phyloP scores from a whole-genome alignment of 2,888 invertebrate species.

The Pimpla rufipes region DNA sequence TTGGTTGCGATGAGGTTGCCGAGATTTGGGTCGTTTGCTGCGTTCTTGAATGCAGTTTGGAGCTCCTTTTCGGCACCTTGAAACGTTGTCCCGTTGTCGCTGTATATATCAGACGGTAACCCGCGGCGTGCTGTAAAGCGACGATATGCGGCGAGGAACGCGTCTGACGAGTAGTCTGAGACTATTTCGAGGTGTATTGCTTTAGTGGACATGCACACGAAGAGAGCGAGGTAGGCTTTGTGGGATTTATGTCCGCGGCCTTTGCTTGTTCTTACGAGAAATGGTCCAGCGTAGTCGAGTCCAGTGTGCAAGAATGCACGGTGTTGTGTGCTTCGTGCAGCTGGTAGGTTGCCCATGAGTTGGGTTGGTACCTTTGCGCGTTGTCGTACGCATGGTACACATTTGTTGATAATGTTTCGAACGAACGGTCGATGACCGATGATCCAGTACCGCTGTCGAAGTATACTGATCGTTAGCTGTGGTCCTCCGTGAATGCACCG shows the following conservation, averaged over 20 bases:
- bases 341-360: slow-evolving; percentile 79
- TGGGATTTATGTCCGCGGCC: slow-evolving; percentile 56
- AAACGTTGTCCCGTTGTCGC: slow-evolving; percentile 75
- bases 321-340: slow-evolving; percentile 71
- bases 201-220: slow-evolving; percentile 74
- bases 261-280: slow-evolving; percentile 59
- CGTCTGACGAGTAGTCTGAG: slow-evolving; percentile 66
- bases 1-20: slow-evolving; percentile 31
- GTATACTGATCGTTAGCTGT: slow-evolving; percentile 61
- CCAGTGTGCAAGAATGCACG: slow-evolving; percentile 77
- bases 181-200: slow-evolving; percentile 74
- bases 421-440: slow-evolving; percentile 72
- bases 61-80: slow-evolving; percentile 70
- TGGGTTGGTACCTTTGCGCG: slow-evolving; percentile 68
- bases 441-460: slow-evolving; percentile 77
- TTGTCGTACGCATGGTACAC: slow-evolving; percentile 75
- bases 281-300: slow-evolving; percentile 80
- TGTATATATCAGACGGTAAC: slow-evolving; percentile 67
- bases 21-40: slow-evolving; percentile 28
- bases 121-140: slow-evolving; percentile 72
- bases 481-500: slow-evolving; percentile 71
- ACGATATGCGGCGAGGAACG: slow-evolving; percentile 70
- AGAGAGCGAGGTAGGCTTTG: slow-evolving; percentile 71
- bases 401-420: slow-evolving; percentile 70
- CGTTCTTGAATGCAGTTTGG: slow-evolving; percentile 25